Evolutionary conservation across 2,113 vertebrate genomes (phyloP).

Genomic region (Phrynocephalus versicolor): DNA sequence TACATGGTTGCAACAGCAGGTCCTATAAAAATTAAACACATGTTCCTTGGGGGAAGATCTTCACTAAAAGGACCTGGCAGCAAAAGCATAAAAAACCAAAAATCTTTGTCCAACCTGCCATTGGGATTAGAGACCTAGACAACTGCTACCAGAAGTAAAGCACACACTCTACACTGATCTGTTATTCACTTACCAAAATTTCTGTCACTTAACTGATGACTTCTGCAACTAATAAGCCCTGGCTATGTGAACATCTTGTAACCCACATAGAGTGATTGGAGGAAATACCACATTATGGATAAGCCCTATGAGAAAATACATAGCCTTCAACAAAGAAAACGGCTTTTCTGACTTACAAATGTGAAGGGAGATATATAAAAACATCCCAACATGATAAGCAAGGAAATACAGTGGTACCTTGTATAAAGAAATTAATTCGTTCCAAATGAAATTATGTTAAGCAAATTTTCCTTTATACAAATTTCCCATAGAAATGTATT

Average conservation of each 20-base stretch:
- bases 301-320: too few relatives aligned
- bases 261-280: neutral
- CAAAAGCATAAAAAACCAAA: neutral
- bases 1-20: neutral
- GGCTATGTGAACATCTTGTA: neutral
- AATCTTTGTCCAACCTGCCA: neutral
- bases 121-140: neutral
- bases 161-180: neutral
- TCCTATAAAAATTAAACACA: neutral
- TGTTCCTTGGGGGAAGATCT: neutral
- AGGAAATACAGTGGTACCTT: too few relatives aligned
- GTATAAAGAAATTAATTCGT: too few relatives aligned
- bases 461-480: too few relatives aligned
- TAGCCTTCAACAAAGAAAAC: too few relatives aligned
- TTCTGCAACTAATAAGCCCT: neutral
- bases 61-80: neutral
- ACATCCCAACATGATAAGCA: too few relatives aligned
- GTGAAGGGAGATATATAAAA: too few relatives aligned
- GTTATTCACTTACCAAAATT: neutral
- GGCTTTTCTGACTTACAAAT: too few relatives aligned
- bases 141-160: neutral
- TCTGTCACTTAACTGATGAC: neutral
- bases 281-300: too few relatives aligned
- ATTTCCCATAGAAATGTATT: too few relatives aligned
- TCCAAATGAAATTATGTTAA: too few relatives aligned